These are phyloP conservation scores for Sardina pilchardus DNA, from an alignment of 2,113 vertebrate species.

Conservation along the genomic window DNA sequence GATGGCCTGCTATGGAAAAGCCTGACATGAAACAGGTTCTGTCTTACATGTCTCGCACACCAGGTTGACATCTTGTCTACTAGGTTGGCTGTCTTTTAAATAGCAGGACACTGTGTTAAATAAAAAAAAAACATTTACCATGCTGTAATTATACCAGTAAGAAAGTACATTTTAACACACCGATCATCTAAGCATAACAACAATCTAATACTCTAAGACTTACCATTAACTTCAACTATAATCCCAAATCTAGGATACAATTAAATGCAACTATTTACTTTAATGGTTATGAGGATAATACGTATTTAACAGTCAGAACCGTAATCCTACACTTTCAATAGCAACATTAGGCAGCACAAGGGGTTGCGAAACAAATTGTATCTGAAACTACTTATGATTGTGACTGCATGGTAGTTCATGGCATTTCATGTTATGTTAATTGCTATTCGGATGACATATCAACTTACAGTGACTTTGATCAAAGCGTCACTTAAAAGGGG, in stretches of 20 bases:
- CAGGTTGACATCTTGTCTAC: too few species aligned
- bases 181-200: background rate
- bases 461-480: background rate
- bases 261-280: too few species aligned
- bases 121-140: too few species aligned
- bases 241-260: background rate
- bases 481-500: background rate
- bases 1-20: background rate
- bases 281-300: too few species aligned
- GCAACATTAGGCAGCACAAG: background rate
- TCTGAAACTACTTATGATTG: background rate
- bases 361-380: background rate
- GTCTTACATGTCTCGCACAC: too few species aligned
- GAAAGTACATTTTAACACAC: background rate
- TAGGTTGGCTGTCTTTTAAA: background rate
- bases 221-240: background rate
- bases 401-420: background rate
- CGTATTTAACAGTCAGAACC: too few species aligned
- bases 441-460: background rate
- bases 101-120: too few species aligned
- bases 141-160: background rate
- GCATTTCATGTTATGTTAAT: background rate
- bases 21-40: background rate
- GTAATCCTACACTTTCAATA: too few species aligned
- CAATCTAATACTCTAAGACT: background rate